A percentile compares a stretch with the other conserved stretches of the same genome.
These are phyloP conservation scores for Myotis myotis DNA, from an alignment of 2,797 vertebrate genomes.

Conservation along the genomic window DNA sequence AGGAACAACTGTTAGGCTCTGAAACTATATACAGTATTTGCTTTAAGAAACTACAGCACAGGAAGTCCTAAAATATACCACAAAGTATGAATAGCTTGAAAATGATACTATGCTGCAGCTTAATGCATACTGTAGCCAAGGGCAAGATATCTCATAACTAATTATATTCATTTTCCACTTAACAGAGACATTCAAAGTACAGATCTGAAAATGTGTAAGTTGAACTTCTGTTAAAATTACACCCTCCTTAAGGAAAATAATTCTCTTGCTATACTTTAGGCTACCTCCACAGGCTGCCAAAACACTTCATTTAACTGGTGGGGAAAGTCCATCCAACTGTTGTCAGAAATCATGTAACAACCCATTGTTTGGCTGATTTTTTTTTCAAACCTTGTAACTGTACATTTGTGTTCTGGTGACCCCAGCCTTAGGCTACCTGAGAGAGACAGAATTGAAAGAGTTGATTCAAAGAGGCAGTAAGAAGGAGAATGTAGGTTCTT, in stretches of 20 bases:
- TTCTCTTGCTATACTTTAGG: conserved; percentile 4
- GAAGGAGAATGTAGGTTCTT: not conserved
- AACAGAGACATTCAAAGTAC: conserved; percentile 58
- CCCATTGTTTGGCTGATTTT: conserved; percentile 42
- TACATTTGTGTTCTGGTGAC: conserved; percentile 16
- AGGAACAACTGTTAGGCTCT: conserved; percentile 64
- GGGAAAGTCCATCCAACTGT: conserved; percentile 48
- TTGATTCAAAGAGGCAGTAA: conserved; percentile 5
- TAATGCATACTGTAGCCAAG: conserved; percentile 22
- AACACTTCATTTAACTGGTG: conserved; percentile 59
- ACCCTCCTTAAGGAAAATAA: conserved; percentile 52
- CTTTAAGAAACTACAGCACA: conserved; percentile 32
- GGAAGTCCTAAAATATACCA: conserved; percentile 47
- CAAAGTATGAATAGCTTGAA: conserved; percentile 50
- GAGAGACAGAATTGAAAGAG: not conserved
- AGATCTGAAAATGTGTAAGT: conserved; percentile 56
- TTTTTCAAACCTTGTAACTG: conserved; percentile 6
- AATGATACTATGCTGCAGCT: conserved; percentile 7
- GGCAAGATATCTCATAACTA: conserved; percentile 66
- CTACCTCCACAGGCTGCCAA: conserved; percentile 22
- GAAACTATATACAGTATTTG: conserved; percentile 61
- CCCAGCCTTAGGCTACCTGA: not conserved
- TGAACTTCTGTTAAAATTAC: conserved; percentile 66
- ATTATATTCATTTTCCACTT: conserved; percentile 71
- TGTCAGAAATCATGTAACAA: conserved; percentile 65